Percentiles rank a stretch among this genome's conserved stretches.
These are phyloP conservation scores for Hetaerina titia DNA, from an alignment of 2,888 invertebrate species.

Conservation along the genomic window DNA sequence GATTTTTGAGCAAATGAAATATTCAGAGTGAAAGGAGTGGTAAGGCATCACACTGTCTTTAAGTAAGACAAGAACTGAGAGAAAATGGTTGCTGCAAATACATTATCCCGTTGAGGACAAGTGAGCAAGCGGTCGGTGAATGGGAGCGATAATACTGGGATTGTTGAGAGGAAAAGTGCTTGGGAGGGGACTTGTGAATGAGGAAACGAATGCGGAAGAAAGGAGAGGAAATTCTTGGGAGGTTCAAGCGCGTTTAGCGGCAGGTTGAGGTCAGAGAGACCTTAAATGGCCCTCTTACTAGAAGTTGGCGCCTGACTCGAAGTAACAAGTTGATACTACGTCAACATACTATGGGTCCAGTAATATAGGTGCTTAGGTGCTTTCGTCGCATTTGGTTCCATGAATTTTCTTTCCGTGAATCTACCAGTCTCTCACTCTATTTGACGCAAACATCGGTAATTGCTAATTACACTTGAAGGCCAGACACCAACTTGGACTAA, in stretches of 20 bases:
- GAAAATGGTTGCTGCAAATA: neutral
- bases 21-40: neutral
- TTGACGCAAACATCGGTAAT: neutral
- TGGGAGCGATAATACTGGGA: neutral
- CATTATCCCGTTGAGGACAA: neutral
- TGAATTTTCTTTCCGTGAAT: neutral
- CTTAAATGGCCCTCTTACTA: neutral
- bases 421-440: neutral
- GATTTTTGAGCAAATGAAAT: neutral
- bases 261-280: neutral
- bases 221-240: neutral
- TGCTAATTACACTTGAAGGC: neutral
- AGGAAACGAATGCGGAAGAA: neutral
- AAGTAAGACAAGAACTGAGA: neutral
- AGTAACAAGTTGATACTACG: neutral
- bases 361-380: neutral
- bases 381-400: neutral
- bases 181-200: neutral
- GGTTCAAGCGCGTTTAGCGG: neutral
- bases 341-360: neutral
- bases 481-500: slow-evolving; percentile 1
- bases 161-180: neutral
- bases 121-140: neutral
- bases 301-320: slow-evolving; percentile 26
- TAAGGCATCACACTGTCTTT: neutral